phyloP scores from a whole-genome alignment of 92 coral and sea anemone genomes.

The Porites cylindrica region DNA sequence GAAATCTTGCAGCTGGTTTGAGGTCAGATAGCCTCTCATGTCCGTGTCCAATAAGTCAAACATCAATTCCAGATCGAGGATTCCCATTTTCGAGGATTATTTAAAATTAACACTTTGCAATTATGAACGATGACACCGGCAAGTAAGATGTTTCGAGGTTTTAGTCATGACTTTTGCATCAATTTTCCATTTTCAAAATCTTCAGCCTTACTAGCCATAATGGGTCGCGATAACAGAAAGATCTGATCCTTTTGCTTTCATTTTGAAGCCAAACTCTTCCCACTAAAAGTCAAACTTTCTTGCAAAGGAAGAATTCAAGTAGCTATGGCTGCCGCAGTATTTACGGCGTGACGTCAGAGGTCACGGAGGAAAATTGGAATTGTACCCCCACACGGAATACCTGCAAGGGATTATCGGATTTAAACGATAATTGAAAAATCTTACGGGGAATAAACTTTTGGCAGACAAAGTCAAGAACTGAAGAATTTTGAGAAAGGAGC shows the following conservation, averaged over 20 bases:
- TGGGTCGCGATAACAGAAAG: not conserved
- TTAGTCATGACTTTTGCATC: not conserved
- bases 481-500: too few relatives aligned
- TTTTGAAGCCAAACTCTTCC: not conserved
- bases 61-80: slow-evolving; percentile 93
- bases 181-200: not conserved
- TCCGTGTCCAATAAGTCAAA: slow-evolving; percentile 92
- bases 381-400: slow-evolving; percentile 15
- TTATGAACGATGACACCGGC: not conserved
- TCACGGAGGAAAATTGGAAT: slow-evolving; percentile 1
- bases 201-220: slow-evolving; percentile 9
- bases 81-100: slow-evolving; percentile 81
- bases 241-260: not conserved
- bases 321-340: slow-evolving; percentile 61
- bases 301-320: slow-evolving; percentile 31
- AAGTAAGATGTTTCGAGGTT: not conserved
- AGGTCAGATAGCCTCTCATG: slow-evolving; percentile 78
- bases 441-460: too few relatives aligned
- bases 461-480: too few relatives aligned
- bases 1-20: slow-evolving; percentile 86
- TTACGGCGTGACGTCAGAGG: slow-evolving; percentile 60
- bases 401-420: not conserved
- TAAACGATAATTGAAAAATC: too few relatives aligned
- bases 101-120: not conserved
- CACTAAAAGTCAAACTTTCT: slow-evolving; percentile 11